Percentiles rank a stretch among this genome's conserved stretches.
Conservation (phyloP, 2,888 invertebrate genomes). For the Mactromeris polynyma region DNA sequence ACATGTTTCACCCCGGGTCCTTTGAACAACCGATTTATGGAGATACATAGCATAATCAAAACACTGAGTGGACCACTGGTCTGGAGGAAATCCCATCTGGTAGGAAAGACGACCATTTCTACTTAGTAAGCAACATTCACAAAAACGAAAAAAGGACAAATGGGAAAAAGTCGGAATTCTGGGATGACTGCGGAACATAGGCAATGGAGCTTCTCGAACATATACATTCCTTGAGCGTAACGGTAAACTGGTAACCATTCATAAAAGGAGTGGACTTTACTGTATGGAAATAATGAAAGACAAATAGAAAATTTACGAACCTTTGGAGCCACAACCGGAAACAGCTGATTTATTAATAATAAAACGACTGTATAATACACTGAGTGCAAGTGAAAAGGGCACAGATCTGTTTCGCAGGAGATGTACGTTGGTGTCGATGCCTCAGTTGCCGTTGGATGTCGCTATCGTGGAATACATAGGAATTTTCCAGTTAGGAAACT, state of each 20-base stretch:
- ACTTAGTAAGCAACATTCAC: background rate
- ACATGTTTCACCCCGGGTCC: too few species aligned
- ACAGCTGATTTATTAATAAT: background rate
- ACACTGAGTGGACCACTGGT: background rate
- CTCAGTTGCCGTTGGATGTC: background rate
- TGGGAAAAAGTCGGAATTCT: conserved; percentile 29
- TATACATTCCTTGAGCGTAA: background rate
- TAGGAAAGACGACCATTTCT: background rate
- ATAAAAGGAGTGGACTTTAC: background rate
- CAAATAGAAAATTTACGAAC: background rate
- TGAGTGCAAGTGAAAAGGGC: background rate
- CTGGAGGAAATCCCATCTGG: background rate
- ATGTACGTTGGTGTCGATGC: conserved; percentile 1
- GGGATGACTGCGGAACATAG: conserved; percentile 50
- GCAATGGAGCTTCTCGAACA: conserved; percentile 14
- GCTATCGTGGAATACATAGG: conserved; percentile 17
- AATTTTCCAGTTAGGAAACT: background rate
- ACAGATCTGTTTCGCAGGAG: background rate
- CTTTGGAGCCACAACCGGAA: background rate
- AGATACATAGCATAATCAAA: background rate
- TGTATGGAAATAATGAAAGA: conserved; percentile 3
- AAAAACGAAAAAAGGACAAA: background rate
- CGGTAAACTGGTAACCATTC: conserved; percentile 10
- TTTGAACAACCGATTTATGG: background rate
- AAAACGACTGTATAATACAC: conserved; percentile 9